A percentile compares a stretch with the other conserved stretches of the same genome.
Conservation (phyloP, 2,888 invertebrate species). For the Caenorhabditis parvicauda region DNA sequence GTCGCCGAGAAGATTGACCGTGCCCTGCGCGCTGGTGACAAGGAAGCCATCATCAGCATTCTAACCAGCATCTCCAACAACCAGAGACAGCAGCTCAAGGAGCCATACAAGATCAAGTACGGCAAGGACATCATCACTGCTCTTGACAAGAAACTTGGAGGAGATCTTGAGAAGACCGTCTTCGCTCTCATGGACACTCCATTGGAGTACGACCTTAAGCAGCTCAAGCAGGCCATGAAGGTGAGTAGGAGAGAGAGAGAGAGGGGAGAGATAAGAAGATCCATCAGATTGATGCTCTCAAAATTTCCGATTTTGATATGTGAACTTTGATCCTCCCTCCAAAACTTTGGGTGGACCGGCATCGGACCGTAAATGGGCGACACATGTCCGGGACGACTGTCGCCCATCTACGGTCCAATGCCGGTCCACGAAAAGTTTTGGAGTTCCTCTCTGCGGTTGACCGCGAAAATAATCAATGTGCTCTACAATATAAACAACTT, state of each 20-base stretch:
- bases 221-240: constrained; percentile 64
- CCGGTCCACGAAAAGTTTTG: no score
- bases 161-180: constrained; percentile 44
- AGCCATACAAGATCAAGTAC: constrained; percentile 48
- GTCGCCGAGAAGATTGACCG: constrained; percentile 45
- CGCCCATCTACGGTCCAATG: no score
- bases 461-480: no score
- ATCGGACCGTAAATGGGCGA: no score
- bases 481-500: no score
- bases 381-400: no score
- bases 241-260: background rate
- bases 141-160: constrained; percentile 44
- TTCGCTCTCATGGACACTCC: constrained; percentile 61
- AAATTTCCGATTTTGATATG: no score
- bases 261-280: no score
- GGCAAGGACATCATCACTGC: constrained; percentile 42
- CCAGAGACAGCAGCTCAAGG: constrained; percentile 74
- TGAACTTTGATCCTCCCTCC: no score
- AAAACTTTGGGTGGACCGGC: no score
- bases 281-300: no score
- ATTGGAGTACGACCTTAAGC: constrained; percentile 65
- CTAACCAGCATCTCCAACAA: constrained; percentile 78
- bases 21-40: constrained; percentile 43
- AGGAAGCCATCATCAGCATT: constrained; percentile 64
- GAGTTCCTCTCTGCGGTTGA: no score